Evolutionary conservation across 2,888 invertebrate species (phyloP), one percentile per base, ranked within the genome.

Genomic region (Idaea straminata): DNA sequence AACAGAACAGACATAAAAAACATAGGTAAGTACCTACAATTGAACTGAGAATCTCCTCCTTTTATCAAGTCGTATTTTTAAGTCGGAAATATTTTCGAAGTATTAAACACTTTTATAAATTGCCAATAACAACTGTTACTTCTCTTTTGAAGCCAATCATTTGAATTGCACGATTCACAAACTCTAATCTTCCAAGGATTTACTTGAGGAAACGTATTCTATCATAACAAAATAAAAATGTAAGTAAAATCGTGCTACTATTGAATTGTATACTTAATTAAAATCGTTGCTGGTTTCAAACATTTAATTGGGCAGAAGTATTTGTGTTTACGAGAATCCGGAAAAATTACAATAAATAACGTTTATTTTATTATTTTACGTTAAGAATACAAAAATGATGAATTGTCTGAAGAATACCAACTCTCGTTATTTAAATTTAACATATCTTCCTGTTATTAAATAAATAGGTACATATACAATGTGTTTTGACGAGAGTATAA

Each of bases 161-260:
- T 10, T 36, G 36, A 82, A 85, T 84, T 82, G 82, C 78, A 63
- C 63, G 34, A 59, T 66, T 61, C 38, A 71, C 69, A 73, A 72
- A 72, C 69, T 73, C 66, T 63, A 72, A 73, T 75, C 73, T 70
- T 58, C 74, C 68, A 83, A 82, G 80, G 82, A 69, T 77, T 64
- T 66, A 63, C 62, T 77, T 74, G 65, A 80, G 82, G 82, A 82
- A 82, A 81, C 75, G 69, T 63, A 47, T 47, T 47, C 5, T 47
- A 13, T 6, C 47, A 7, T 47, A 47, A 47, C 64, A 63, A 61
- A 68, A 66, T 72, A 74, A 74, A 78, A 80, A 80, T 77, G 79
- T 66, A 76, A 73, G 76, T 77, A 72, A 73, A 73, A 76, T 82
- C 79, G 80, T 81, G 66, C 64, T 67, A 69, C 69, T 70, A 73